Conservation (phyloP, 2,888 invertebrate genomes). For the Apoderus coryli region DNA sequence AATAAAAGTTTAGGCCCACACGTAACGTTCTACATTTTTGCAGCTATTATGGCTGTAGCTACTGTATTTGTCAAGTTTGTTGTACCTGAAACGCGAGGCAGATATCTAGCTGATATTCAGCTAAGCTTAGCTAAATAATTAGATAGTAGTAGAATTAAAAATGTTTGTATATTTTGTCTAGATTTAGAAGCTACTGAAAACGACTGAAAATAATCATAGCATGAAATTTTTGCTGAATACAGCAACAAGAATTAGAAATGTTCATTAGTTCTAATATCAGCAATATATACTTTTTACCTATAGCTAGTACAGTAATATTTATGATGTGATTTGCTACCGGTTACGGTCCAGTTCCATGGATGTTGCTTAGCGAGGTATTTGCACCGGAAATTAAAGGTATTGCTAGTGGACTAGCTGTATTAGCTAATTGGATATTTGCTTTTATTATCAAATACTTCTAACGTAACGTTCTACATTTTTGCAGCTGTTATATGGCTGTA, state of each 20-base stretch:
- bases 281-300: constrained; percentile 27
- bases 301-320: constrained; percentile 25
- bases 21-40: constrained; percentile 28
- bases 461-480: constrained; percentile 28
- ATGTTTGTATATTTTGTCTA: too few species aligned
- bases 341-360: constrained; percentile 30
- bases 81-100: constrained; percentile 31
- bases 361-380: constrained; percentile 29
- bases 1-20: too few species aligned
- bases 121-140: too few species aligned
- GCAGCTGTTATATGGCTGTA: constrained; percentile 23
- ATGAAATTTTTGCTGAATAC: too few species aligned
- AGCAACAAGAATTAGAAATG: constrained; percentile 50
- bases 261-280: constrained; percentile 64
- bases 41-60: constrained; percentile 24
- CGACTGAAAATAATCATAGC: too few species aligned
- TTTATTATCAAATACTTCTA: constrained; percentile 29
- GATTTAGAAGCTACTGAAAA: too few species aligned
- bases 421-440: constrained; percentile 28
- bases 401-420: constrained; percentile 27
- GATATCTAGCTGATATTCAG: constrained; percentile 27
- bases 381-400: constrained; percentile 28
- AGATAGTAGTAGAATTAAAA: too few species aligned
- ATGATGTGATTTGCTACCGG: constrained; percentile 28
- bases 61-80: constrained; percentile 25